Evolutionary conservation across 2,888 invertebrate species (phyloP).

Genomic region (Theretra japonica): DNA sequence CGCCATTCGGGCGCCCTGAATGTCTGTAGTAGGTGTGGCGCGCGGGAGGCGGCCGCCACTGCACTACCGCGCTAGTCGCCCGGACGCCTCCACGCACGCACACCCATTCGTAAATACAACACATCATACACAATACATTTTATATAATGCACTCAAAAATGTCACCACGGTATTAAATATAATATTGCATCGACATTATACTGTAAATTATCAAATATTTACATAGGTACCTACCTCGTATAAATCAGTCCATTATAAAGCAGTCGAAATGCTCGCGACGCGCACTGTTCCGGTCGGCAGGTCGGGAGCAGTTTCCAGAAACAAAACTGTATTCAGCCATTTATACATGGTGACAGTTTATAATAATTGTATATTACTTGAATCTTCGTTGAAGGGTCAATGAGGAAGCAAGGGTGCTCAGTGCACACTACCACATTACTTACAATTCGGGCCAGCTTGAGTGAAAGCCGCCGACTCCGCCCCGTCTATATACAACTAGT

Average conservation of each 20-base stretch:
- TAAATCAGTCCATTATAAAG: background rate
- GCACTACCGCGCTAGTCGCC: background rate
- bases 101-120: background rate
- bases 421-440: background rate
- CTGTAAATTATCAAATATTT: background rate
- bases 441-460: background rate
- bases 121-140: no score
- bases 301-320: background rate
- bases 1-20: no score
- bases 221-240: background rate
- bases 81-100: background rate
- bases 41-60: no score
- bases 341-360: background rate
- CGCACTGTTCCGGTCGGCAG: background rate
- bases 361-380: background rate
- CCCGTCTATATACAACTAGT: background rate
- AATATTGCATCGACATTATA: background rate
- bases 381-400: conserved; percentile 12
- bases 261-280: background rate
- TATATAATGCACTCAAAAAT: background rate
- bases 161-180: no score
- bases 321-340: background rate
- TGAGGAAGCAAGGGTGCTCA: background rate
- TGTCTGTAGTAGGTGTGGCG: background rate
- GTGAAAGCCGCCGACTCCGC: background rate